Conservation (phyloP, 2,888 invertebrate genomes). For the Aromia moschata region DNA sequence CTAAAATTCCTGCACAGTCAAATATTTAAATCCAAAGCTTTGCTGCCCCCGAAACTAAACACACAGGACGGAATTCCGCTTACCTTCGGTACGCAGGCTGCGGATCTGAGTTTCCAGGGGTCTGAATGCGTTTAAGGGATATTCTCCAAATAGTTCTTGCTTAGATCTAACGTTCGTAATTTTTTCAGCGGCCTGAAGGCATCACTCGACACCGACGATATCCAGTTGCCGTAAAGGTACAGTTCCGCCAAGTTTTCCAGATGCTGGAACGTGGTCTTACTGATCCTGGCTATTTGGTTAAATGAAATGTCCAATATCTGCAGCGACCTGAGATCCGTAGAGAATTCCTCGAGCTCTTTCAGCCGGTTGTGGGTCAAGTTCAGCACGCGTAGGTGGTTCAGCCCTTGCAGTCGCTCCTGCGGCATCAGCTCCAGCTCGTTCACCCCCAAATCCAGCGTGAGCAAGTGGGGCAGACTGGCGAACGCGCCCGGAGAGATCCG, state of each 20-base stretch:
- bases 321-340: conserved; percentile 78
- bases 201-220: conserved; percentile 80
- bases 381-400: conserved; percentile 75
- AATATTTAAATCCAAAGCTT: too few species aligned
- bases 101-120: conserved; percentile 85
- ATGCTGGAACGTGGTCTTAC: conserved; percentile 79
- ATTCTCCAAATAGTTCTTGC: conserved; percentile 83
- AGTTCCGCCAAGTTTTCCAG: conserved; percentile 81
- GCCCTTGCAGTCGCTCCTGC: conserved; percentile 83
- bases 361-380: conserved; percentile 87
- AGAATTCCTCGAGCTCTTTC: conserved; percentile 83
- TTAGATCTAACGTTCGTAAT: conserved; percentile 79
- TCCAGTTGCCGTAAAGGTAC: conserved; percentile 83
- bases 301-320: conserved; percentile 84
- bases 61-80: conserved; percentile 50
- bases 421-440: conserved; percentile 86
- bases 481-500: conserved; percentile 88
- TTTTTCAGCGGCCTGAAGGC: conserved; percentile 81
- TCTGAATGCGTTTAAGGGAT: conserved; percentile 80
- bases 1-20: too few species aligned
- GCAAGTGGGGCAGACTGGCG: conserved; percentile 76
- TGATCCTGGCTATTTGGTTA: conserved; percentile 82
- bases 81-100: conserved; percentile 83
- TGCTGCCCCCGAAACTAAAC: too few species aligned
- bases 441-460: conserved; percentile 81